Conservation (phyloP, 2,888 invertebrate genomes). For the Colostygia pectinataria region DNA sequence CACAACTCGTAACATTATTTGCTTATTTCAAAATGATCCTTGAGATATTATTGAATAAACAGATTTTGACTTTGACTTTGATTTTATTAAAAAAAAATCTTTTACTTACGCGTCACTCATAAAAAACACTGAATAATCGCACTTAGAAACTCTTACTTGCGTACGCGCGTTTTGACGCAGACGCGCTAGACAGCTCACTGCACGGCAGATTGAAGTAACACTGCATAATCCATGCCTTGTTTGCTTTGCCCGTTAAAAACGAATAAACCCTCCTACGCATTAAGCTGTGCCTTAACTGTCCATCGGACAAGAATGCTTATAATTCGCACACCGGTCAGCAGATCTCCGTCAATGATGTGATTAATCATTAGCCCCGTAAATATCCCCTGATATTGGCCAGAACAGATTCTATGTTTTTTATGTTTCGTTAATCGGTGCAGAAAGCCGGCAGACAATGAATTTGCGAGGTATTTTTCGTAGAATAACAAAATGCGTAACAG, state of each 20-base stretch:
- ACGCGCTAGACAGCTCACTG: slow-evolving; percentile 61
- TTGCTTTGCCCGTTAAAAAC: slow-evolving; percentile 65
- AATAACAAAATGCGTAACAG: slow-evolving; percentile 30
- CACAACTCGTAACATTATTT: no score
- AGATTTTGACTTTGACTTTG: no score
- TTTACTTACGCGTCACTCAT: slow-evolving; percentile 57
- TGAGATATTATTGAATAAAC: no score
- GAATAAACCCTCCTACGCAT: slow-evolving; percentile 42
- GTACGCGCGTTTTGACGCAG: slow-evolving; percentile 57
- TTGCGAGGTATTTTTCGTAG: slow-evolving; percentile 43
- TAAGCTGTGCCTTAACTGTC: slow-evolving; percentile 28
- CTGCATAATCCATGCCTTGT: slow-evolving; percentile 67
- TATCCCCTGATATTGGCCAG: slow-evolving; percentile 69
- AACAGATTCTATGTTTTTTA: slow-evolving; percentile 54
- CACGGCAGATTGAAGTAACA: slow-evolving; percentile 49
- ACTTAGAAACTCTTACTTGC: slow-evolving; percentile 27
- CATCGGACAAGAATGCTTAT: slow-evolving; percentile 20
- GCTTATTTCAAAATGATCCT: no score
- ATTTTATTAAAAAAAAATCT: neutral
- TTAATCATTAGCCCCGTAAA: slow-evolving; percentile 70
- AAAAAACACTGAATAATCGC: slow-evolving; percentile 37
- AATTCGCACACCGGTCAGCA: slow-evolving; percentile 31
- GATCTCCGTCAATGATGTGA: slow-evolving; percentile 73
- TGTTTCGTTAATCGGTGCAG: slow-evolving; percentile 57
- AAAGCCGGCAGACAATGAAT: slow-evolving; percentile 57